Base-by-base conservation (phyloP, 2,113 vertebrate species). In the Isichthys henryi region DNA sequence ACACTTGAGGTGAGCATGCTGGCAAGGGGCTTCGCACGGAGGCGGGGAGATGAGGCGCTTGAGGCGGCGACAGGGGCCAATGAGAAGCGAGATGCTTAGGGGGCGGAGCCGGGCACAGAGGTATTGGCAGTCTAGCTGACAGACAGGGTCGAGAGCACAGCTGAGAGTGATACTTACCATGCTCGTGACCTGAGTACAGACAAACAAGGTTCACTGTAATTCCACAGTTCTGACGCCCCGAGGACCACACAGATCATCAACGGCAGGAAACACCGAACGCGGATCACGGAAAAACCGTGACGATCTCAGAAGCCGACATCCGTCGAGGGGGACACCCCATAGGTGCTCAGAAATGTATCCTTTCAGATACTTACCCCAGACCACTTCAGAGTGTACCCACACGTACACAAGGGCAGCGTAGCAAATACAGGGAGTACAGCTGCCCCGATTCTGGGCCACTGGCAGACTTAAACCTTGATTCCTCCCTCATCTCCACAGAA, bases 171-270 rank as follows among this genome's bases (percentile, higher is more conserved):
- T 96, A 99, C 98, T 99, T 97, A 99, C 98, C 98, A 99, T 99
- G 95, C 97, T 99, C 94, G 98, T 99, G 94, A 99, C 98, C 98
- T 99, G 96, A 96, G 96, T 95, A 95, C 95, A 97, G 97, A 98
- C 95, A 98, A 97, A 98, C 93, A 97, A 91, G 90, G 88, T 92
- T 92, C 27, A 93, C 88, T 94, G 91, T 93, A 90, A 92, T 91
- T 91, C 27, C 91, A 88, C 52, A 77, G 23, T 88, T 83, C 39
- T 77, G 46, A 88, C 70, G 11, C 50, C 66, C 58, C n/a, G 39
- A 17, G 80, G 50, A 9, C 21, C 88, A 89, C 70, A 89, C 88
- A 86, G 56, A 45, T 74, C 23, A 46, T 48, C 21, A n/a, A 11
- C 7, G 82, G 11, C 21, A 3, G 70, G 35, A 88, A 35, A 86